Percentiles rank a stretch among this genome's conserved stretches.
phyloP scores from a whole-genome alignment of 2,797 vertebrate species.

The Sparidentex hasta region DNA sequence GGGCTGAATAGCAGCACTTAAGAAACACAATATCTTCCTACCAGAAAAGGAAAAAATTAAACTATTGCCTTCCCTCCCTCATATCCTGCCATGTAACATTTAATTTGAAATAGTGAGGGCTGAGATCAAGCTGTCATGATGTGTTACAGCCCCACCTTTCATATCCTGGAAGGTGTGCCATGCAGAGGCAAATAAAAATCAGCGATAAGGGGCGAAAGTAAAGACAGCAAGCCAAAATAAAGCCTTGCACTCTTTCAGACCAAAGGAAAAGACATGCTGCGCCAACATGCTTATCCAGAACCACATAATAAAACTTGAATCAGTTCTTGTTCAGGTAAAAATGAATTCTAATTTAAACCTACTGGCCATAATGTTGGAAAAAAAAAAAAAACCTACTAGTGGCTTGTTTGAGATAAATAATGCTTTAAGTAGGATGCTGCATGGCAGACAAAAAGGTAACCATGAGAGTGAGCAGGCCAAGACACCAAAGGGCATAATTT shows the following conservation, averaged over 20 bases:
- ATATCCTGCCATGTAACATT: conserved; percentile 28
- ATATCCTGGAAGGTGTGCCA: conserved; percentile 26
- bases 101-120: conserved; percentile 12
- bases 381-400: not conserved
- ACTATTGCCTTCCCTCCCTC: conserved; percentile 9
- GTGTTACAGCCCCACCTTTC: conserved; percentile 19
- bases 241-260: conserved; percentile 21
- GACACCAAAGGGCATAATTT: conserved; percentile 26
- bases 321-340: conserved; percentile 14
- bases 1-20: conserved; percentile 43
- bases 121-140: conserved; percentile 12
- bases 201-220: conserved; percentile 9
- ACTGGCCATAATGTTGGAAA: not conserved
- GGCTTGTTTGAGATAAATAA: conserved; percentile 27
- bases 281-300: conserved; percentile 10
- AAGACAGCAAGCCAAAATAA: conserved; percentile 34
- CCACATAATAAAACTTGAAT: not conserved
- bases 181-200: conserved; percentile 26
- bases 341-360: conserved; percentile 11
- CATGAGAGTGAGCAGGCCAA: conserved; percentile 4
- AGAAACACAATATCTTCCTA: conserved; percentile 34
- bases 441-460: conserved; percentile 38
- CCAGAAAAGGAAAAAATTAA: conserved; percentile 15
- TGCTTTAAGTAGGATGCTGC: conserved; percentile 27
- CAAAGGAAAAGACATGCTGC: conserved; percentile 21